These are phyloP conservation scores for Eupeodes luniger DNA, from an alignment of 2,888 invertebrate species.

Conservation along the genomic window DNA sequence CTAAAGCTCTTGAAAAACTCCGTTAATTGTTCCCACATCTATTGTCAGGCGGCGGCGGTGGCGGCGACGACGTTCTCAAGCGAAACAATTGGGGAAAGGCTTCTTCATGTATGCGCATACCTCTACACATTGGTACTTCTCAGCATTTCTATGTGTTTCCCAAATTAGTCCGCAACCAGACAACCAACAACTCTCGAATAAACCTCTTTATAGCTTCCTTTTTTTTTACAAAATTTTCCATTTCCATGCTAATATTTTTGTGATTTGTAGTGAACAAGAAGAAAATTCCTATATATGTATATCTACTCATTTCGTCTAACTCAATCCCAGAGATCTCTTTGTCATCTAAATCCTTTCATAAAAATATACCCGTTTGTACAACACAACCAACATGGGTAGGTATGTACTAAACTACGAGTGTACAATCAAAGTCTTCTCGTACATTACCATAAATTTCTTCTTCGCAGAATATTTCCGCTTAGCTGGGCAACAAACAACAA, in stretches of 20 bases:
- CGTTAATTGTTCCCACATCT: no score
- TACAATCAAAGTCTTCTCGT: slow-evolving; percentile 14
- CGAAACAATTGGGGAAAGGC: background rate
- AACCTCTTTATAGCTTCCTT: slow-evolving; percentile 14
- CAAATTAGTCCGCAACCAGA: slow-evolving; percentile 4
- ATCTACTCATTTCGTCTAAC: slow-evolving; percentile 26
- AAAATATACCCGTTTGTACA: background rate
- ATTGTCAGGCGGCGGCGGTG: no score
- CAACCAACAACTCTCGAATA: background rate
- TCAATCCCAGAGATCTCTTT: slow-evolving; percentile 23
- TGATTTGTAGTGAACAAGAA: background rate
- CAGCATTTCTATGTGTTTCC: background rate
- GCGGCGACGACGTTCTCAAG: no score
- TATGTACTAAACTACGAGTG: background rate
- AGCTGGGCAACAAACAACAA: slow-evolving; percentile 52
- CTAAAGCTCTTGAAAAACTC: no score
- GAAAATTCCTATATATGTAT: slow-evolving; percentile 26
- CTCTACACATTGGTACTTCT: background rate
- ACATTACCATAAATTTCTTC: slow-evolving; percentile 65
- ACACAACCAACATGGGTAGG: background rate
- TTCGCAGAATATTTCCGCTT: slow-evolving; percentile 60
- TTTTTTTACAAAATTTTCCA: slow-evolving; percentile 38
- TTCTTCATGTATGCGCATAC: background rate
- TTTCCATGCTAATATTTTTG: slow-evolving; percentile 60
- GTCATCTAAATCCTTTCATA: slow-evolving; percentile 54